These are phyloP conservation scores for Heterodera schachtii DNA, from an alignment of 1,140 invertebrate genomes.

Conservation along the genomic window DNA sequence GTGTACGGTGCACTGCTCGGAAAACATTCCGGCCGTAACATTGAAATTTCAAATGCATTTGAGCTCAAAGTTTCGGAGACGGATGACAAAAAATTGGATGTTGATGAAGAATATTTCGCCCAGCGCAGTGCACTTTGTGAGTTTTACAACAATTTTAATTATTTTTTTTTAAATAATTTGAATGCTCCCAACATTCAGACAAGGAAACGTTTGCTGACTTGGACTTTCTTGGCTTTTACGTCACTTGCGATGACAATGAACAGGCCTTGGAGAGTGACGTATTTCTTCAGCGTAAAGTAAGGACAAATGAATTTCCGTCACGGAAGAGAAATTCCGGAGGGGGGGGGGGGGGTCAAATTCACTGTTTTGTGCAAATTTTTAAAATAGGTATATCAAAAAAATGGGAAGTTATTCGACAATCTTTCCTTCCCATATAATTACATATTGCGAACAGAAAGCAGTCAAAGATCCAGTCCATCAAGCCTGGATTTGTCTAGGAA, in stretches of 20 bases:
- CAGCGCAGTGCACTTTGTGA: constrained; percentile 40
- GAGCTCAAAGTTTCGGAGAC: constrained; percentile 27
- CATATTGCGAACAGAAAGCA: too few relatives aligned
- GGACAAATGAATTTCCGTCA: too few relatives aligned
- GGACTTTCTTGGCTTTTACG: constrained; percentile 51
- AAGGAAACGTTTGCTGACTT: constrained; percentile 51
- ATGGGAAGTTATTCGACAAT: too few relatives aligned
- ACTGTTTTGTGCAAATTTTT: too few relatives aligned
- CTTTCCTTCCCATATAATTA: too few relatives aligned
- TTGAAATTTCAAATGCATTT: constrained; percentile 52
- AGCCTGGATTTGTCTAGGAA: too few relatives aligned
- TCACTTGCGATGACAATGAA: constrained; percentile 41
- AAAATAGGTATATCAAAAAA: too few relatives aligned
- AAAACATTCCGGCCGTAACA: constrained; percentile 40
- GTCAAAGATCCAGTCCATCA: too few relatives aligned
- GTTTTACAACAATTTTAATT: constrained; percentile 13
- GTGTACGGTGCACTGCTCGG: constrained; percentile 47
- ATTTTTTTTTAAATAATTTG: constrained; percentile 23
- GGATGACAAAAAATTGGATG: constrained; percentile 17
- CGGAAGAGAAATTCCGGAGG: too few relatives aligned
- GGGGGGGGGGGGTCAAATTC: too few relatives aligned
- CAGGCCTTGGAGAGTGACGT: constrained; percentile 26
- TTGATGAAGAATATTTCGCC: constrained; percentile 54
- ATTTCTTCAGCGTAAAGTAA: constrained; percentile 18
- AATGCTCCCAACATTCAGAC: constrained; percentile 27